Base-by-base conservation (phyloP, 2,888 invertebrate genomes). In the Phalera bucephala region DNA sequence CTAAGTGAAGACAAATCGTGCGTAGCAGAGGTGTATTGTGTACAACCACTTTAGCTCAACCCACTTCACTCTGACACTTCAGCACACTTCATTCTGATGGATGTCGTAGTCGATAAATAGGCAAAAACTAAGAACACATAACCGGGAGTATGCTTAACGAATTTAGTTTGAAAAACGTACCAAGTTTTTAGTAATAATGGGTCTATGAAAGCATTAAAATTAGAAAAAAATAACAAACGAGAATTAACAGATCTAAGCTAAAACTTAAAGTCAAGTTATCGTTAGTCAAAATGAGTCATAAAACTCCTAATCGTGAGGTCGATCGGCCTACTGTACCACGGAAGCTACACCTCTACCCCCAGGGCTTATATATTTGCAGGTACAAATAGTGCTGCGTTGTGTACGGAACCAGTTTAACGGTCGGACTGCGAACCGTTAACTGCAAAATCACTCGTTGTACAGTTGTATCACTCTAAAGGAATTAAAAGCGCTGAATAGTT, bases 401-500 rank as follows among this genome's bases (percentile, higher is more conserved):
- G 42, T 54, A 37, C 36, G 31, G 62, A 81, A 78, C 79, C 73
- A 65, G 80, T 81, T 81, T 84, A 82, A 83, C 83, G 80, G 83
- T 79, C 63, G 46, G 46, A 55, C 49, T 43, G 43, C 48, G 62
- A 54, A 80, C 81, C 81, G 82, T 80, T 83, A 80, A 63, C 71
- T 73, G 80, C 74, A 61, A 77, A 79, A 75, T 77, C 62, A 64
- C 59, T 68, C 60, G 62, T 64, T 60, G 65, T n/a, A n/a, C n/a
- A n/a, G n/a, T 43, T 52, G 53, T 58, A 62, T 64, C 57, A n/a
- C n/a, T n/a, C n/a, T n/a, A n/a, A 56, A 46, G 46, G 54, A 46
- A 50, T 33, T 46, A 50, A 47, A 46, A 31, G 43, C 42, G 36
- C 35, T 49, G 43, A 46, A 48, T 52, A 40, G 57, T 41, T 44